phyloP scores from a whole-genome alignment of 1,140 invertebrate species.

The Drosophila mayri region DNA sequence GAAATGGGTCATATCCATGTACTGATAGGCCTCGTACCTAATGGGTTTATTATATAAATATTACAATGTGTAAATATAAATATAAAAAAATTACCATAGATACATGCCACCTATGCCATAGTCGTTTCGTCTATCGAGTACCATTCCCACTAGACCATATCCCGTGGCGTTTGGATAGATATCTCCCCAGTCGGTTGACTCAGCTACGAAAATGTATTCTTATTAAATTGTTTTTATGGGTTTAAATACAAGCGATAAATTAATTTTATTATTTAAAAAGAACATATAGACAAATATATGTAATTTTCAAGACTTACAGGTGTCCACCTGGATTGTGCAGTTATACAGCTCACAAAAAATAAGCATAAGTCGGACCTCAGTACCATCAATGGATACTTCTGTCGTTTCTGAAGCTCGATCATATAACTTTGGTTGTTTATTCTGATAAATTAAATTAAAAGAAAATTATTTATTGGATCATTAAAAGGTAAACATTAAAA shows the following conservation, averaged over 20 bases:
- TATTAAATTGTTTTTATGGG: too few species aligned
- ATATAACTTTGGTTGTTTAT: slow-evolving; percentile 30
- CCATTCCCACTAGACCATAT: slow-evolving; percentile 61
- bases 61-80: neutral
- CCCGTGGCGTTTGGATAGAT: slow-evolving; percentile 63
- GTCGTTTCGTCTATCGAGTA: slow-evolving; percentile 56
- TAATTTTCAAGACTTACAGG: slow-evolving; percentile 44
- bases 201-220: slow-evolving; percentile 19
- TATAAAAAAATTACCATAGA: slow-evolving; percentile 37
- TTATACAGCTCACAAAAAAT: slow-evolving; percentile 69
- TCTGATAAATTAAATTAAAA: slow-evolving; percentile 14
- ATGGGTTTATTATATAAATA: neutral
- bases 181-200: slow-evolving; percentile 65
- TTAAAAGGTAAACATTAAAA: neutral
- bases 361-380: slow-evolving; percentile 60
- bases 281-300: neutral
- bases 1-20: slow-evolving; percentile 68
- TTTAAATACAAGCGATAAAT: too few species aligned
- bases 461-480: neutral
- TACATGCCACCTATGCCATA: slow-evolving; percentile 62
- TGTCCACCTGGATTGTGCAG: slow-evolving; percentile 68
- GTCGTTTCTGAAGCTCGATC: slow-evolving; percentile 39
- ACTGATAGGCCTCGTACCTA: slow-evolving; percentile 55
- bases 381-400: slow-evolving; percentile 60
- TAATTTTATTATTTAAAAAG: neutral